Evolutionary conservation across 2,797 vertebrate species (phyloP).

Genomic region (Enteromius radiatus): DNA sequence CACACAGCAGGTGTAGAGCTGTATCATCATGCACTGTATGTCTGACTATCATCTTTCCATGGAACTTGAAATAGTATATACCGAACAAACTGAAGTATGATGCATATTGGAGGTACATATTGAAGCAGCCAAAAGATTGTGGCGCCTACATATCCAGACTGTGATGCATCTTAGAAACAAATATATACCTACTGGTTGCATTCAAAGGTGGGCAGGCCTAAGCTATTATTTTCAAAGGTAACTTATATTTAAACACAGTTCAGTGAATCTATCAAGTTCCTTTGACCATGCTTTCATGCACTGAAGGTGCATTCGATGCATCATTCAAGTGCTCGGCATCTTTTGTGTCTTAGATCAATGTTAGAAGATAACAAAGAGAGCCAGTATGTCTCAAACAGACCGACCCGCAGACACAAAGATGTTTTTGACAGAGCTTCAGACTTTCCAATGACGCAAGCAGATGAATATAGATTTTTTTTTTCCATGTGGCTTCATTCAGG

Average conservation of each 20-base stretch:
- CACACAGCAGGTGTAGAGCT: conserved; percentile 47
- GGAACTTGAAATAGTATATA: not conserved
- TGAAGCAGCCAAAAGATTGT: not conserved
- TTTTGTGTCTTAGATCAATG: conserved; percentile 30
- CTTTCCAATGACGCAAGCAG: conserved; percentile 8
- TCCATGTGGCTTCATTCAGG: not conserved
- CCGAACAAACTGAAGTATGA: not conserved
- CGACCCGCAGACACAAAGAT: conserved; percentile 18
- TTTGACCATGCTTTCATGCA: conserved; percentile 9
- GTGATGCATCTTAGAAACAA: not conserved
- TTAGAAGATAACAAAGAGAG: conserved; percentile 41
- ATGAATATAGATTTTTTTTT: not conserved
- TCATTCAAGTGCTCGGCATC: conserved; percentile 13
- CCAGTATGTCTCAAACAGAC: conserved; percentile 26
- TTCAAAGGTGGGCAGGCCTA: not conserved
- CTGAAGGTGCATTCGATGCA: conserved; percentile 9
- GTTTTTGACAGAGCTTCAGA: conserved; percentile 17
- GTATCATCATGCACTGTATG: conserved; percentile 28
- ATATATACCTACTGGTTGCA: not conserved
- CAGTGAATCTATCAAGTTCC: not conserved
- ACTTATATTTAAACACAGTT: not conserved
- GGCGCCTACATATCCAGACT: not conserved
- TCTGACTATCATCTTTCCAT: not conserved
- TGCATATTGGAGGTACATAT: not conserved
- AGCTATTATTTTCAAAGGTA: not conserved